A percentile compares a stretch with the other conserved stretches of the same genome.
phyloP scores from a whole-genome alignment of 2,797 vertebrate species.

The Gorsachius magnificus region DNA sequence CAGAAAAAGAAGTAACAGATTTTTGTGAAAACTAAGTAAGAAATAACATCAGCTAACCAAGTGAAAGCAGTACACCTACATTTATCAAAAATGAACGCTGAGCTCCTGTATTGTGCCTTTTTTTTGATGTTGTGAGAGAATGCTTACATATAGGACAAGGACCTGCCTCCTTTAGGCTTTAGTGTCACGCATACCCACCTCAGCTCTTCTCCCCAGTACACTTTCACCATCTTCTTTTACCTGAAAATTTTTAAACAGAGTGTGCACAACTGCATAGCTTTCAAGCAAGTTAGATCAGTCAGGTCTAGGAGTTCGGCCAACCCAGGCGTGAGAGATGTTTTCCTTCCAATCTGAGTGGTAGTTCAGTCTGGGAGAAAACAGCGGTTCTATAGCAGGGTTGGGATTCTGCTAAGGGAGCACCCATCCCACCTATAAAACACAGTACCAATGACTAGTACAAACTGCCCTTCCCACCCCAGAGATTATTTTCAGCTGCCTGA shows the following conservation, averaged over 20 bases:
- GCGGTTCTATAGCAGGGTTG: background rate
- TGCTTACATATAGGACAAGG: background rate
- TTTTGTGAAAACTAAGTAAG: background rate
- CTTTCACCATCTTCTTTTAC: constrained; percentile 63
- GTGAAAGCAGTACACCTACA: background rate
- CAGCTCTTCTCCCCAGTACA: constrained; percentile 67
- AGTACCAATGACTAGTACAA: background rate
- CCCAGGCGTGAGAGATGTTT: background rate
- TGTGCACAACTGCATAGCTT: constrained; percentile 59
- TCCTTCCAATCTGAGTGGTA: constrained; percentile 19
- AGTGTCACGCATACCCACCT: constrained; percentile 15
- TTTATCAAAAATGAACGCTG: background rate
- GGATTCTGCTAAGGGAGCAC: constrained; percentile 18
- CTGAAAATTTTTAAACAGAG: constrained; percentile 67
- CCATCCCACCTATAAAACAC: background rate
- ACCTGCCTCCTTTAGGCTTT: constrained; percentile 4
- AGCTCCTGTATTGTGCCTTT: background rate
- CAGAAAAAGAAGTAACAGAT: background rate
- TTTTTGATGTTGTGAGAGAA: background rate
- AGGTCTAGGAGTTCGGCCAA: constrained; percentile 30
- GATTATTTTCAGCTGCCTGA: background rate
- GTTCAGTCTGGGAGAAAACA: constrained; percentile 50
- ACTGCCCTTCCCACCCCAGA: background rate
- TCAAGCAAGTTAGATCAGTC: constrained; percentile 55
- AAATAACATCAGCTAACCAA: background rate